Percentiles rank a stretch among this genome's conserved stretches.
Conservation (phyloP, 2,888 invertebrate genomes). For the Pheosia gnoma region DNA sequence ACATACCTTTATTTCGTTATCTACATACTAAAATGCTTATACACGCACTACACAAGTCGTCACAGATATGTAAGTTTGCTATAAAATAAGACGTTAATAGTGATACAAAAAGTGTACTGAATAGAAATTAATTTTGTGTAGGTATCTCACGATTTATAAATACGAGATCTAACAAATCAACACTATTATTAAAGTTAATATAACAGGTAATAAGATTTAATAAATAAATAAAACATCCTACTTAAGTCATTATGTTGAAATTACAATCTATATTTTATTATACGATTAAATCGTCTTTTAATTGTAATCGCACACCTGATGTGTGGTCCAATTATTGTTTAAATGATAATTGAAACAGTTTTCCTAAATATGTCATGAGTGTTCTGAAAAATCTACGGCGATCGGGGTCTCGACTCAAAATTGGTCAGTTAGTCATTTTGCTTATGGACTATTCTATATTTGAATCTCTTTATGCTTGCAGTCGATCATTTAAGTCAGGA, state of each 20-base stretch:
- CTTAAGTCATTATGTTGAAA: constrained; percentile 28
- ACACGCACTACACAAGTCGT: constrained; percentile 22
- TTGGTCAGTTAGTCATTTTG: too few relatives aligned
- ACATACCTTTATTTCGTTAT: constrained; percentile 14
- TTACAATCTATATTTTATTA: constrained; percentile 21
- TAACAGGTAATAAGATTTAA: constrained; percentile 35
- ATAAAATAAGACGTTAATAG: constrained; percentile 33
- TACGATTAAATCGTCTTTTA: constrained; percentile 15
- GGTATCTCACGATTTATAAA: constrained; percentile 41
- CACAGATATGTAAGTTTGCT: constrained; percentile 40
- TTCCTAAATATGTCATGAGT: background rate
- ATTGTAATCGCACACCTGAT: constrained; percentile 11
- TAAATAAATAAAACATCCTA: constrained; percentile 40
- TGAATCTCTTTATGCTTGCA: too few relatives aligned
- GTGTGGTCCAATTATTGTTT: constrained; percentile 11
- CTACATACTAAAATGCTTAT: constrained; percentile 10
- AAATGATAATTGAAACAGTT: background rate
- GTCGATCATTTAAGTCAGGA: too few relatives aligned
- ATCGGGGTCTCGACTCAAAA: background rate
- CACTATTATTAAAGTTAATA: constrained; percentile 32
- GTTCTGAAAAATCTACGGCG: too few relatives aligned
- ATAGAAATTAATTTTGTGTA: constrained; percentile 29
- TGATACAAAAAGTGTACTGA: constrained; percentile 31
- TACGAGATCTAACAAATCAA: constrained; percentile 58
- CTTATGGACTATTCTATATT: too few relatives aligned